phyloP scores from a whole-genome alignment of 2,113 vertebrate species.

The Prochilodus magdalenae region DNA sequence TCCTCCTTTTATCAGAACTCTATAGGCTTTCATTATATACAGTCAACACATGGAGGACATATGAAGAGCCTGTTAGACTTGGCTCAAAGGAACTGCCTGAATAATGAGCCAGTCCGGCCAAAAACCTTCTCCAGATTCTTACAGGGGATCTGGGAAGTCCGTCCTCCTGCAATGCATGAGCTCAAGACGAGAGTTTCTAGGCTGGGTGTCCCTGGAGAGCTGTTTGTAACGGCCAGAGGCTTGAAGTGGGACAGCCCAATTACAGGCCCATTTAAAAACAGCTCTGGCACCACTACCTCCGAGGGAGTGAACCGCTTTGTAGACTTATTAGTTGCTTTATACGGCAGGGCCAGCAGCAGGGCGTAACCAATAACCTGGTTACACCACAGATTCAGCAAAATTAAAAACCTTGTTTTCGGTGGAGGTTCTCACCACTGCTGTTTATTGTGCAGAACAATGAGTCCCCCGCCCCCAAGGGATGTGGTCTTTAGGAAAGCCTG shows the following conservation, averaged over 20 bases:
- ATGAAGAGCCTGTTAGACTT: background rate
- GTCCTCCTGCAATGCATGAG: conserved; percentile 19
- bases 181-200: conserved; percentile 35
- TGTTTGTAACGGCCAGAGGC: conserved; percentile 46
- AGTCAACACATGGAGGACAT: background rate
- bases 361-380: conserved; percentile 25
- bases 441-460: conserved; percentile 35
- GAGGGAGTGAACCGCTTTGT: conserved; percentile 35
- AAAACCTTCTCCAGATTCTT: background rate
- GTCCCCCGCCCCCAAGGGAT: background rate
- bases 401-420: background rate
- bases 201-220: conserved; percentile 43
- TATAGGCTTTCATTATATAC: background rate
- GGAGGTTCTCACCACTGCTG: background rate
- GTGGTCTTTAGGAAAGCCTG: too few species aligned
- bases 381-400: conserved; percentile 50
- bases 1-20: background rate
- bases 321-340: conserved; percentile 47
- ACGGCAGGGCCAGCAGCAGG: conserved; percentile 31
- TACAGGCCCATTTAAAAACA: conserved; percentile 53
- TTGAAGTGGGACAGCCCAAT: conserved; percentile 49
- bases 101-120: background rate
- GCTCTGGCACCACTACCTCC: conserved; percentile 37
- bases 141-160: conserved; percentile 25
- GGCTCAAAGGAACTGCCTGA: background rate